Percentiles rank a stretch among this genome's conserved stretches.
Conservation (phyloP, 2,113 vertebrate species). For the Uria aalge region DNA sequence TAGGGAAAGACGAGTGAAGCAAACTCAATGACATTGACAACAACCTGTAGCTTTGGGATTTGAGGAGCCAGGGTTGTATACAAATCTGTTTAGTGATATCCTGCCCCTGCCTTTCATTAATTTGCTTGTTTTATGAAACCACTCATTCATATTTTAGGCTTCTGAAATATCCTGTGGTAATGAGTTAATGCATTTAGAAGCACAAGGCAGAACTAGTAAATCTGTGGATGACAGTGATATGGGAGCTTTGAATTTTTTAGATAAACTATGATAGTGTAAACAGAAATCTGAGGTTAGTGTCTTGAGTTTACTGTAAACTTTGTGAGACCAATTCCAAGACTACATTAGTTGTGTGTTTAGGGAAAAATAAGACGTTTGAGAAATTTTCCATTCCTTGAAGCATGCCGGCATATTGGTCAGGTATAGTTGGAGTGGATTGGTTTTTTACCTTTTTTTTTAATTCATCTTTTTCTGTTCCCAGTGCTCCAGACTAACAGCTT, state of each 20-base stretch:
- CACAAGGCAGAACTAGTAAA: not conserved
- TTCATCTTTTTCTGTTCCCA: not conserved
- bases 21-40: not conserved
- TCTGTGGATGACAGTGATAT: not conserved
- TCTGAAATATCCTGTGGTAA: not conserved
- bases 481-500: not conserved
- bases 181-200: not conserved
- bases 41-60: conserved; percentile 18
- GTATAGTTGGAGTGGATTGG: not conserved
- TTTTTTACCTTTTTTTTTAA: not conserved
- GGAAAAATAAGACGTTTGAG: not conserved
- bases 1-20: not conserved
- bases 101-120: not conserved
- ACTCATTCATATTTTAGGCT: not conserved
- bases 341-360: not conserved
- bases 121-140: not conserved
- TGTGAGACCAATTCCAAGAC: not conserved
- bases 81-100: not conserved
- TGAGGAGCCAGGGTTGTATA: not conserved
- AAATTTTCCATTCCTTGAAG: not conserved
- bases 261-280: not conserved
- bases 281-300: not conserved
- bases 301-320: not conserved
- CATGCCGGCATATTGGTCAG: not conserved
- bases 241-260: not conserved